Conservation (phyloP, 2,113 vertebrate species). For the Notiomystis cincta region DNA sequence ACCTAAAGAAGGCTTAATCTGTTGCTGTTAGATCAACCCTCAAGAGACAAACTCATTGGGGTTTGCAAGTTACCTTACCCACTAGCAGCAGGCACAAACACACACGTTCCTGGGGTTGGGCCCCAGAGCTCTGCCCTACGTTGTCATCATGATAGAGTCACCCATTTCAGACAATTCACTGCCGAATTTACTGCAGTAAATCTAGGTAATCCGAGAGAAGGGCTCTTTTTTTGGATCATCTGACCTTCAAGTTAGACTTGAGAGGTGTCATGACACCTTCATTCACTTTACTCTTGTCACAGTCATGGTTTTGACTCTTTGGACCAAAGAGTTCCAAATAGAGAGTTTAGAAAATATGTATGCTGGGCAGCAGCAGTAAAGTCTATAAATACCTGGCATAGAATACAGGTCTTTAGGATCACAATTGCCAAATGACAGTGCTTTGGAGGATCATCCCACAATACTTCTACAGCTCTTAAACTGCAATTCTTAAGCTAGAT, state of each 20-base stretch:
- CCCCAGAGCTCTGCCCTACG: rapidly evolving
- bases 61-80: not conserved
- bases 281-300: not conserved
- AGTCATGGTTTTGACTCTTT: not conserved
- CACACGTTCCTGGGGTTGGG: not conserved
- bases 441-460: not conserved
- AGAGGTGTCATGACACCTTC: not conserved
- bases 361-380: not conserved
- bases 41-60: not conserved
- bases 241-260: not conserved
- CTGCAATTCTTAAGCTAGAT: not conserved
- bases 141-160: rapidly evolving
- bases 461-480: not conserved
- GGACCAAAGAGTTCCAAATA: not conserved
- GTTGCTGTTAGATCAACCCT: not conserved
- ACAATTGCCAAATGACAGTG: not conserved
- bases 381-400: not conserved
- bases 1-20: not conserved
- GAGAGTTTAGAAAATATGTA: not conserved
- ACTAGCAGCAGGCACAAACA: not conserved
- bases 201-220: not conserved
- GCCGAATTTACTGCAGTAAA: not conserved
- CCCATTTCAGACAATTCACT: not conserved
- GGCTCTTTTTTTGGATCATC: not conserved
- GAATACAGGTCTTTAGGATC: not conserved